phyloP scores from a whole-genome alignment of 2,113 vertebrate species.

The Chionomys nivalis region DNA sequence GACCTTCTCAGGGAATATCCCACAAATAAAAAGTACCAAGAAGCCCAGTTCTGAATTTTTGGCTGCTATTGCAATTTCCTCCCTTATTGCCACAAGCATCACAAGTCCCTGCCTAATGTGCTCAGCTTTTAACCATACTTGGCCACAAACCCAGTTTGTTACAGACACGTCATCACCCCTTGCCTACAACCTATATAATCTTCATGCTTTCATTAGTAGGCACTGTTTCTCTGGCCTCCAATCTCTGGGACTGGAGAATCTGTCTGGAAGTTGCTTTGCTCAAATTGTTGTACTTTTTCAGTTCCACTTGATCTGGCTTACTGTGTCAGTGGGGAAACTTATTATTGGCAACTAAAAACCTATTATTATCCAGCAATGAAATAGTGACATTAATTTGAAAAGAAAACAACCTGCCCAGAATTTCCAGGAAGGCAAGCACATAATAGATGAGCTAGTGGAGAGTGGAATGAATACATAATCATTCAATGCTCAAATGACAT shows the following conservation, averaged over 20 bases:
- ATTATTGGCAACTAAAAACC: neutral
- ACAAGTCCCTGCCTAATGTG: neutral
- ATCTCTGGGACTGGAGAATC: neutral
- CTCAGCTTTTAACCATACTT: neutral
- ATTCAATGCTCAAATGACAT: neutral
- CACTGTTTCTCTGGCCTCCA: neutral
- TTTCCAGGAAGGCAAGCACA: neutral
- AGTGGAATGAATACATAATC: neutral
- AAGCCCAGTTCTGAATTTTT: neutral
- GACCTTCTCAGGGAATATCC: neutral
- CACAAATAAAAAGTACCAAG: neutral
- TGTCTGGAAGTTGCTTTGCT: neutral
- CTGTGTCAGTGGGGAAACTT: neutral
- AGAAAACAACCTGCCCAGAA: neutral
- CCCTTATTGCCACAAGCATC: neutral
- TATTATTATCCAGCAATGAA: neutral
- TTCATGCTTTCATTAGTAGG: neutral
- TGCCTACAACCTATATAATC: neutral
- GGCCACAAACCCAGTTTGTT: neutral
- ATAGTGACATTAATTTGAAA: neutral
- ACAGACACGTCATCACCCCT: neutral
- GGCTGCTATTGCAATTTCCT: neutral
- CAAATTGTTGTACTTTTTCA: neutral
- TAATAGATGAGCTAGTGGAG: neutral
- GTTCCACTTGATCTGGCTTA: neutral